A percentile compares a stretch with the other conserved stretches of the same genome.
phyloP scores from a whole-genome alignment of 2,888 invertebrate genomes.

The Lasioglossum calceatum region DNA sequence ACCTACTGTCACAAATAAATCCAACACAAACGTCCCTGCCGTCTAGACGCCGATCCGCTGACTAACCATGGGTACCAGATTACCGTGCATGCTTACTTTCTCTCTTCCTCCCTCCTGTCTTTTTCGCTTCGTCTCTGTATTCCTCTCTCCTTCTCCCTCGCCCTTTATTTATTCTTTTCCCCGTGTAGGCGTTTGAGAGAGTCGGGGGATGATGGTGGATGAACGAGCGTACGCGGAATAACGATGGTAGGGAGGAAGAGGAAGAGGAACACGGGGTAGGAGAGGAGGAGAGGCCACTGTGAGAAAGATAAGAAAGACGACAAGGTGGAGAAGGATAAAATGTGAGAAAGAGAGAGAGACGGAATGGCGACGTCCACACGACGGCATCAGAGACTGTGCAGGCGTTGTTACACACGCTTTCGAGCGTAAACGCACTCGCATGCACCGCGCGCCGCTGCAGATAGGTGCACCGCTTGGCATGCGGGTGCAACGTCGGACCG shows the following conservation, averaged over 20 bases:
- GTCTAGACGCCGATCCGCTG: conserved; percentile 80
- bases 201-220: conserved; percentile 31
- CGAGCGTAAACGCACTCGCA: conserved; percentile 57
- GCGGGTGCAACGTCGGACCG: conserved; percentile 54
- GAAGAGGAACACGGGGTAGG: background rate
- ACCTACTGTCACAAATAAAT: conserved; percentile 82
- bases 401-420: conserved; percentile 61
- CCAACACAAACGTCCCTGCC: conserved; percentile 78
- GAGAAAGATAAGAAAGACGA: background rate
- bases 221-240: conserved; percentile 31
- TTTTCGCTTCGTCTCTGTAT: background rate
- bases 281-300: background rate
- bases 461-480: conserved; percentile 52
- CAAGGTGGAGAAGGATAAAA: conserved; percentile 29
- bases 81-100: conserved; percentile 64
- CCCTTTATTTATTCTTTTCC: conserved; percentile 14
- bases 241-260: conserved; percentile 2
- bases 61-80: conserved; percentile 78
- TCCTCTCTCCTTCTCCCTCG: conserved; percentile 6
- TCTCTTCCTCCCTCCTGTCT: conserved; percentile 23
- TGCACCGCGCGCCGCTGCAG: conserved; percentile 30
- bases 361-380: conserved; percentile 12
- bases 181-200: conserved; percentile 18
- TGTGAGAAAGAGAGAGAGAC: background rate
- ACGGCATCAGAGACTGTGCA: conserved; percentile 56